Conservation (phyloP, 1,140 invertebrate genomes). For the Plutomurus gul region DNA sequence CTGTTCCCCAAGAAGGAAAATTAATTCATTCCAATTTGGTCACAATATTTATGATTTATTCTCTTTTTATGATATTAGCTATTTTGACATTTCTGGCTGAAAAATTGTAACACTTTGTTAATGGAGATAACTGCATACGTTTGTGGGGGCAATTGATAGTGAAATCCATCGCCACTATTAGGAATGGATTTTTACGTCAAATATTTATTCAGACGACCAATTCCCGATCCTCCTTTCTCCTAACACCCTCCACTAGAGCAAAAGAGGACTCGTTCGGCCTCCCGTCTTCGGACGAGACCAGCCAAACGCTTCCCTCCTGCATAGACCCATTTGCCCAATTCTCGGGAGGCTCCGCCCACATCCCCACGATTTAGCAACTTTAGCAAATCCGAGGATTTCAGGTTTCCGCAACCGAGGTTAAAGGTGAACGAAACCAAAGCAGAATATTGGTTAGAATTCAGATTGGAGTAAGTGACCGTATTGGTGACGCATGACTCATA, state of each 20-base stretch:
- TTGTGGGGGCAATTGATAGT: too few relatives aligned
- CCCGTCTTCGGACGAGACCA: constrained; percentile 43
- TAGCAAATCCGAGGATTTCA: constrained; percentile 37
- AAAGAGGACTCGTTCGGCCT: constrained; percentile 44
- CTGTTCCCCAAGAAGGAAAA: too few relatives aligned
- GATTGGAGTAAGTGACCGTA: constrained; percentile 21
- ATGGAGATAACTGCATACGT: too few relatives aligned
- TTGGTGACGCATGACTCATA: constrained; percentile 42
- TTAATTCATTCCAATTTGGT: too few relatives aligned
- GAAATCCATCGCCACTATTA: too few relatives aligned
- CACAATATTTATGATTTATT: too few relatives aligned
- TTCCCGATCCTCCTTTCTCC: too few relatives aligned
- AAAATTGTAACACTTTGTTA: too few relatives aligned
- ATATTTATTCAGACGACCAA: too few relatives aligned
- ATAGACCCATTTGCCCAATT: constrained; percentile 48
- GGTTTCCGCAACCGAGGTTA: constrained; percentile 47
- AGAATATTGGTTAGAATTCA: constrained; percentile 49
- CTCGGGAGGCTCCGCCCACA: constrained; percentile 30
- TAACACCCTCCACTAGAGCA: constrained; percentile 37
- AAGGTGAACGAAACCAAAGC: constrained; percentile 49
- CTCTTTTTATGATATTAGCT: too few relatives aligned
- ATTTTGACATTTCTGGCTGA: too few relatives aligned
- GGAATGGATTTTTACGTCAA: too few relatives aligned
- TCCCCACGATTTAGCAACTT: constrained; percentile 32
- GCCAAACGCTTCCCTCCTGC: constrained; percentile 43